A percentile compares a stretch with the other conserved stretches of the same genome.
phyloP scores from a whole-genome alignment of 2,797 vertebrate genomes.

The Peromyscus nudipes region DNA sequence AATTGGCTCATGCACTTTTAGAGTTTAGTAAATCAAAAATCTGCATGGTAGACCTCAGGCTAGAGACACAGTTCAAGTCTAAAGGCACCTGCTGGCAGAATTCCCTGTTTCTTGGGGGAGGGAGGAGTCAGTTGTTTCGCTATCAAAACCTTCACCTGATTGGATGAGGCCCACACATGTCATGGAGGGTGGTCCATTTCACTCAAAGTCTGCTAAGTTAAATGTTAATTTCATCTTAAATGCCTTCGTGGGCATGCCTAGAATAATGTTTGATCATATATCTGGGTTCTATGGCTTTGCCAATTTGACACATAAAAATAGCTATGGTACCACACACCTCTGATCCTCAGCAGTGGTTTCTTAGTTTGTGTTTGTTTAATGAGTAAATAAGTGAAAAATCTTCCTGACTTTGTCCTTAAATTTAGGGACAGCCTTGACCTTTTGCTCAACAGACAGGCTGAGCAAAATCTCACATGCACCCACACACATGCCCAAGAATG shows the following conservation, averaged over 20 bases:
- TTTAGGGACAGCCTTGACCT: neutral
- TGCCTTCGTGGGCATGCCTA: neutral
- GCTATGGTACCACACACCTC: neutral
- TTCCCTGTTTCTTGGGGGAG: neutral
- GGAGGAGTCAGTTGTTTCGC: neutral
- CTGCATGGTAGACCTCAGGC: neutral
- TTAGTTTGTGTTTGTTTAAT: neutral
- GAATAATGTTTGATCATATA: neutral
- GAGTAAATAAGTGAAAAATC: neutral
- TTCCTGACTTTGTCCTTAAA: constrained; percentile 9
- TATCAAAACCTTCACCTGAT: neutral
- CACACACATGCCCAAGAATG: neutral
- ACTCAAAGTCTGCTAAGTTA: neutral
- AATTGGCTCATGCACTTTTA: neutral
- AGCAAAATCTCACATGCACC: neutral
- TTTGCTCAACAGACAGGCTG: neutral
- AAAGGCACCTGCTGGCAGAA: constrained; percentile 14
- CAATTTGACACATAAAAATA: neutral
- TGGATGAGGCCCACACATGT: neutral
- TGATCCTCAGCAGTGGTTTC: neutral
- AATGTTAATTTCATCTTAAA: neutral
- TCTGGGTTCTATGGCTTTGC: neutral
- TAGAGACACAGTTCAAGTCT: neutral
- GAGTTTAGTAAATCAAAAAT: neutral
- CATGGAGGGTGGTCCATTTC: neutral